Conservation (phyloP, 2,888 invertebrate species). For the Drosophila stalkeri region DNA sequence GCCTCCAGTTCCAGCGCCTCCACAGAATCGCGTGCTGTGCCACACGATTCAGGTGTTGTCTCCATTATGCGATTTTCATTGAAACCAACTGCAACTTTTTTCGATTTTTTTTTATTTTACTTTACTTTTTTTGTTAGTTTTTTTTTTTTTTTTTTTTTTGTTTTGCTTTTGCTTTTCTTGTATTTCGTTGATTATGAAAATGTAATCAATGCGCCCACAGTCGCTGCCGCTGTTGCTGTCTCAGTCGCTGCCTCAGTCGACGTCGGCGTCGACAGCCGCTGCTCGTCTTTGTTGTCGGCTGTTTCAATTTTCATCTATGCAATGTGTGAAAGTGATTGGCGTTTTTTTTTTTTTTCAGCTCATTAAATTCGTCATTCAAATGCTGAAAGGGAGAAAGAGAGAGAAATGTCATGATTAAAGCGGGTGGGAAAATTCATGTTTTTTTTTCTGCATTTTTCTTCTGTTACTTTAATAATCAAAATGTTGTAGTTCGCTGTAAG, state of each 20-base stretch:
- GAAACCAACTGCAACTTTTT: conserved; percentile 54
- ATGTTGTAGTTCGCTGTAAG: conserved; percentile 19
- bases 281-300: conserved; percentile 60
- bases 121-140: conserved; percentile 7
- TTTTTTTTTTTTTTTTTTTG: conserved; percentile 14
- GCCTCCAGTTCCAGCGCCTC: conserved; percentile 60
- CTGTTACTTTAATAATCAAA: conserved; percentile 24
- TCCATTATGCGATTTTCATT: conserved; percentile 78
- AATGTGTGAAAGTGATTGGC: conserved; percentile 76
- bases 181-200: conserved; percentile 74
- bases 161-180: conserved; percentile 16
- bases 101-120: conserved; percentile 8
- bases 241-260: conserved; percentile 29
- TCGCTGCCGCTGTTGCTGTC: conserved; percentile 28
- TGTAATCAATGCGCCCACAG: conserved; percentile 73
- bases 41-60: conserved; percentile 73
- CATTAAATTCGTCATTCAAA: conserved; percentile 75
- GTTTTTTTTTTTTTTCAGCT: conserved; percentile 61
- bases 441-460: neutral
- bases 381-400: conserved; percentile 18
- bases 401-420: neutral
- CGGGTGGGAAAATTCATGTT: conserved; percentile 11
- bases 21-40: conserved; percentile 66
- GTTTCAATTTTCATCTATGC: conserved; percentile 74
- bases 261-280: conserved; percentile 39